phyloP scores from a whole-genome alignment of 2,113 vertebrate species.

The Apteryx owenii region DNA sequence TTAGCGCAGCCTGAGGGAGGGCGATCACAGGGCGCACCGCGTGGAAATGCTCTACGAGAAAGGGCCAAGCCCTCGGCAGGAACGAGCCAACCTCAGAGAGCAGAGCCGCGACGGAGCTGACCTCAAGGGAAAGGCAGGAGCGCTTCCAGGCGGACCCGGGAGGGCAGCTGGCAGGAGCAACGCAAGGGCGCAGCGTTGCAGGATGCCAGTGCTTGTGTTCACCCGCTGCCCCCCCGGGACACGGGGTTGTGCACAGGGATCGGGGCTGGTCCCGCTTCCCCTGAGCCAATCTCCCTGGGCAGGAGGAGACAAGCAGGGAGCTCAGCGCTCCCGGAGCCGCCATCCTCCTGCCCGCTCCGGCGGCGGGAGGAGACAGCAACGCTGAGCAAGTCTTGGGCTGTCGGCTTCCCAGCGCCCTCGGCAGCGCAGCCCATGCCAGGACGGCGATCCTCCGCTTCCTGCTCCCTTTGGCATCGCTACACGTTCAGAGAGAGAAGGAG shows the following conservation, averaged over 20 bases:
- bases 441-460: not conserved
- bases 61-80: not conserved
- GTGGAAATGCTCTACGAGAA: not conserved
- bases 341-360: not conserved
- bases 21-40: not conserved
- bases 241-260: accelerated
- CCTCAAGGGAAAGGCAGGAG: not conserved
- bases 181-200: accelerated
- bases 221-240: accelerated
- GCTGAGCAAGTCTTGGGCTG: not conserved
- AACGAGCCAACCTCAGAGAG: not conserved
- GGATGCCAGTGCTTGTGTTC: not conserved
- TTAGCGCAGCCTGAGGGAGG: not conserved
- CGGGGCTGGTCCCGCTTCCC: not conserved
- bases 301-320: slow-evolving; percentile 10
- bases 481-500: not conserved
- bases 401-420: accelerated
- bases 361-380: not conserved
- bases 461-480: accelerated
- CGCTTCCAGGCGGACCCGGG: not conserved
- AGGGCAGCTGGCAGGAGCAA: not conserved
- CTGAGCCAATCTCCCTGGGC: not conserved
- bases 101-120: not conserved
- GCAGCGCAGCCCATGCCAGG: not conserved
- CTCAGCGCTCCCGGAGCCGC: not conserved